Evolutionary conservation across 2,113 vertebrate genomes (phyloP), one percentile per base, ranked within the genome.

Genomic region (Otolemur garnettii): DNA sequence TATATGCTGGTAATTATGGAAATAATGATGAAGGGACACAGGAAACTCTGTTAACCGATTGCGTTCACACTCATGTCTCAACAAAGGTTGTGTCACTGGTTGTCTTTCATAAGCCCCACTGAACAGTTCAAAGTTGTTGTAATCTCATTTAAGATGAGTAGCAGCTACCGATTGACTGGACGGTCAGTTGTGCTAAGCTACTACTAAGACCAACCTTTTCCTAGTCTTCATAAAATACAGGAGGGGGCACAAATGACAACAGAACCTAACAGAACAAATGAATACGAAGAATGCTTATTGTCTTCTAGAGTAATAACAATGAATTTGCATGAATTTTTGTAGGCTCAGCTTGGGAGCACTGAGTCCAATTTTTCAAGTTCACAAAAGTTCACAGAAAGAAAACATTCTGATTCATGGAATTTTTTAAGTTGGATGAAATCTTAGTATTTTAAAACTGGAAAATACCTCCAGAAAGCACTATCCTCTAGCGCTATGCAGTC

Each of bases 1-100:
- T 7, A 19, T 42, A 45, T 15, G 42, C 81, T 78, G 68, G 92
- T 30, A 64, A 88, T 38, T 17, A 4, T 4, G 33, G 38, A 26
- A 5, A 45, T 45, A n/a, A 60, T 69, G 17, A 64, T 5, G 71
- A 75, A 42, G 3, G n/a, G 22, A 15, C 77, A 74, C 69, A 62
- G 30, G 80, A 60, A 92, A 57, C 53, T 6, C 33, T 22, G n/a
- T n/a, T 85, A 94, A 81, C 90, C 78, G 64, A 83, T 77, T 91
- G 28, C 60, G 7, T 78, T 95, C 88, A 78, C 53, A 78, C 21
- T 60, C 21, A 0, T 85, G 59, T 91, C 84, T 88, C 87, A 84
- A 53, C 35, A 57, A 94, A 38, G 2, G 30, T 96, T 96, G 91
- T 72, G 93, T 80, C 93, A 88, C 77, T 30, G 64, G 45, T 50